phyloP scores from a whole-genome alignment of 1,140 invertebrate genomes.

The Ceratosolen solmsi region DNA sequence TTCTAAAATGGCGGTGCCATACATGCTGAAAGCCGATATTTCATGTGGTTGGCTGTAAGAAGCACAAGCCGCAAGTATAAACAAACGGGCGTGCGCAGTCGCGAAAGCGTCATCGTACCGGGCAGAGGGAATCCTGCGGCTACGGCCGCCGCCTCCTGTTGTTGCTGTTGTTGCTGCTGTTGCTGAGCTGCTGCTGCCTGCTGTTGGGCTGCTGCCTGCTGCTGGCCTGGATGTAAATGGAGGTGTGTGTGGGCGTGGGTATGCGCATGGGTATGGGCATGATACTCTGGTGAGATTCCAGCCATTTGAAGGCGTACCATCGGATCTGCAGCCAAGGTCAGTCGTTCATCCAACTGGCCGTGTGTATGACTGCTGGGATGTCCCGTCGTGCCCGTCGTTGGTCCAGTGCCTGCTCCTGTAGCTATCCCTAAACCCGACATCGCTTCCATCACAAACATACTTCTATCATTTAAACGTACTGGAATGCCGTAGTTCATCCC shows the following conservation, averaged over 20 bases:
- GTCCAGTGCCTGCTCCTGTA: conserved; percentile 71
- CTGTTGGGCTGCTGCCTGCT: conserved; percentile 82
- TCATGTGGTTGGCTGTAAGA: background rate
- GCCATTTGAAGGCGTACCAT: conserved; percentile 90
- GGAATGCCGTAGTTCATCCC: background rate
- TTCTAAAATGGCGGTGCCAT: background rate
- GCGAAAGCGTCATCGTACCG: conserved; percentile 69
- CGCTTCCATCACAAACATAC: conserved; percentile 64
- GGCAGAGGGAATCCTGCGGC: conserved; percentile 77
- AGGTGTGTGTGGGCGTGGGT: conserved; percentile 93
- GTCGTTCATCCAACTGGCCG: conserved; percentile 79
- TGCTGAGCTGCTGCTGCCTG: conserved; percentile 79
- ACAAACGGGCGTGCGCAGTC: background rate
- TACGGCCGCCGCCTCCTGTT: conserved; percentile 71
- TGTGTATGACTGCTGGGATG: conserved; percentile 69
- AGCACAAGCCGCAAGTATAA: background rate
- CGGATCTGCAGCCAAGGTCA: conserved; percentile 82
- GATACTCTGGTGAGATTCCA: conserved; percentile 85
- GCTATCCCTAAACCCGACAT: conserved; percentile 73
- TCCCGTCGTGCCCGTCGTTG: conserved; percentile 68
- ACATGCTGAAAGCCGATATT: background rate
- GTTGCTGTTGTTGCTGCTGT: conserved; percentile 74
- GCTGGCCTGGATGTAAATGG: conserved; percentile 89
- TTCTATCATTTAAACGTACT: conserved; percentile 55
- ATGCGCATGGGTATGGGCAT: conserved; percentile 88